Conservation (phyloP, 2,888 invertebrate species). For the Spodoptera picta region DNA sequence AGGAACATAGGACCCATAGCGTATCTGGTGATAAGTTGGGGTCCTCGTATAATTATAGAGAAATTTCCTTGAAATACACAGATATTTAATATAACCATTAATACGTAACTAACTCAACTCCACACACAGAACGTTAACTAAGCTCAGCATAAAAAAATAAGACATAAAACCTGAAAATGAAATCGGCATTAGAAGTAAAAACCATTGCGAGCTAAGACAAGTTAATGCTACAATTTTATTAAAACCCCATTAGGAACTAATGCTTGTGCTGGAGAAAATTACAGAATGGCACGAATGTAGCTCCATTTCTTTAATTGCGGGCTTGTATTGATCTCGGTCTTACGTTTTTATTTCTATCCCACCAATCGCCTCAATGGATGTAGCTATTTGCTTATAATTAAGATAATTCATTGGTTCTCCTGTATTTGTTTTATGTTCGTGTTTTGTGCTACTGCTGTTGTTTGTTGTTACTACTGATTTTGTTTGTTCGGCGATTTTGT, state of each 20-base stretch:
- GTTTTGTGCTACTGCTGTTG: neutral
- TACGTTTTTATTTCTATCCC: slow-evolving; percentile 19
- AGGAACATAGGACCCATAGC: no score
- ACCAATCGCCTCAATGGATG: slow-evolving; percentile 22
- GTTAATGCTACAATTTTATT: slow-evolving; percentile 45
- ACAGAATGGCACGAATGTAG: slow-evolving; percentile 33
- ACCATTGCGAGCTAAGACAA: slow-evolving; percentile 24
- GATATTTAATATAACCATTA: no score
- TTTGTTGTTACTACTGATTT: neutral
- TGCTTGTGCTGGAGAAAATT: slow-evolving; percentile 28
- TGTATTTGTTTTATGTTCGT: neutral
- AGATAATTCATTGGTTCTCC: slow-evolving; percentile 32
- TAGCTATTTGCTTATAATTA: slow-evolving; percentile 32
- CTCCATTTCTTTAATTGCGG: slow-evolving; percentile 51
- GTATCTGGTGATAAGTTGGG: no score
- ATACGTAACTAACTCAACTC: no score
- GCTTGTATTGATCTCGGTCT: slow-evolving; percentile 37
- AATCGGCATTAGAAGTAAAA: slow-evolving; percentile 5
- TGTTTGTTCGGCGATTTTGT: neutral
- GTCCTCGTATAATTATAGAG: no score
- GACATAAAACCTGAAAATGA: neutral
- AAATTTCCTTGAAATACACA: no score
- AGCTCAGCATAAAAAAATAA: no score
- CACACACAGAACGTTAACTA: no score
- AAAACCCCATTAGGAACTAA: slow-evolving; percentile 44